A percentile compares a stretch with the other conserved stretches of the same genome.
These are phyloP conservation scores for Glandiceps talaboti DNA, from an alignment of 53 echinoderm and acorn worm species.

Conservation along the genomic window DNA sequence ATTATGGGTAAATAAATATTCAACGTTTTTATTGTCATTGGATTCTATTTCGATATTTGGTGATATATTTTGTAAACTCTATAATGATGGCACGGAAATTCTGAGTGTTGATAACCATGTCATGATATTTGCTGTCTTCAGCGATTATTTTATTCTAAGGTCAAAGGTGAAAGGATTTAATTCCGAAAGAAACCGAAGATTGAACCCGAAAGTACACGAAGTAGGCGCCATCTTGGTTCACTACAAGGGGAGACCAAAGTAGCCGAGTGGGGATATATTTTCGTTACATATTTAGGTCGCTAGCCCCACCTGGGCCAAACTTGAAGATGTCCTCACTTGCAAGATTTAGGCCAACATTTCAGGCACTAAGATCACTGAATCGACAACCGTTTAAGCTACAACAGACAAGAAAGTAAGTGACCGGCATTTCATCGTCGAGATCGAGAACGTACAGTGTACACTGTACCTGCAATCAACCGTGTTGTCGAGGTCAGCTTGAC, in stretches of 20 bases:
- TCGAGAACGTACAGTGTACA: no score
- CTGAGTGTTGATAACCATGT: no score
- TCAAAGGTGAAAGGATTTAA: neutral
- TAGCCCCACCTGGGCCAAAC: neutral
- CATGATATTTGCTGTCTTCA: no score
- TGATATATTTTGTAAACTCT: no score
- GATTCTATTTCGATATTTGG: no score
- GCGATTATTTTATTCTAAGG: neutral
- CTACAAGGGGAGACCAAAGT: neutral
- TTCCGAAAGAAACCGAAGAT: neutral
- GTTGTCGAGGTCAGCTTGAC: no score
- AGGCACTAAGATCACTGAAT: conserved; percentile 5
- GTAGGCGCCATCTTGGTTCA: neutral
- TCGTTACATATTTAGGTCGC: no score
- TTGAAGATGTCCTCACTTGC: conserved; percentile 10
- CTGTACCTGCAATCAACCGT: no score
- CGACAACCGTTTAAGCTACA: neutral
- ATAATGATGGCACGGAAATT: no score
- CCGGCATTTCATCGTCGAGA: no score
- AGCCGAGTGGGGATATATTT: no score
- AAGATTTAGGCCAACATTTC: conserved; percentile 9
- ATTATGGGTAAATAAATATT: neutral
- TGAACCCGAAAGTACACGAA: neutral
- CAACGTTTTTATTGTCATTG: no score
- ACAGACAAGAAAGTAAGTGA: conserved; percentile 24